Base-by-base conservation (phyloP, 2,888 invertebrate genomes). In the Xanthorhoe spadicearia region DNA sequence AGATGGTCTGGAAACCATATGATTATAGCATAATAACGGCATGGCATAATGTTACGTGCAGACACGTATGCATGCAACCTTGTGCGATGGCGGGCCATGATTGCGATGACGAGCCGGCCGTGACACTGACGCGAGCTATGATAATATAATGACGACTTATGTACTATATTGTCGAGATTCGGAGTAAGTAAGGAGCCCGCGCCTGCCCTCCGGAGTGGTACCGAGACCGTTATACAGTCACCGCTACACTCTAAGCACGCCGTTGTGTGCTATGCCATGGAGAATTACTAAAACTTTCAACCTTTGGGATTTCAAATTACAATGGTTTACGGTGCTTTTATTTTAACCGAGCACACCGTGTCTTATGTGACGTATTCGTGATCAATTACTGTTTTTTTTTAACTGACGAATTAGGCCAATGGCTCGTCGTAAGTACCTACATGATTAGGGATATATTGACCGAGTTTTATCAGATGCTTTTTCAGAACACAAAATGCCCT, bases 141-240 rank as follows among this genome's bases (percentile, higher is more conserved):
- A 85, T 90, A 86, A 88, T 87, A 85, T 90, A 86, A 88, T 87
- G 83, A 85, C 81, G 82, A 79, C 82, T 86, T 83, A 77, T 80
- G 75, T 80, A 77, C 79, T 78, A 77, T 78, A 77, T 75, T 78
- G 78, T 79, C 68, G 75, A 75, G 82, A 80, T 86, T 85, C 77
- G 81, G 80, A 74, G 79, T 77, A 79, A 82, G 83, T 81, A 78
- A 74, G 77, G 74, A 80, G 79, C 71, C 72, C 73, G 75, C 73
- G 77, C 74, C 74, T 83, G 85, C 87, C 86, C 88, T 89, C 82
- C 69, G 79, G 82, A 83, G 81, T 79, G 81, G 86, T 87, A 87
- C 85, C 57, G 74, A 69, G 83, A 90, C 92, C 91, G 92, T 91
- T 91, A 91, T 83, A 80, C 88, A 86, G 89, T 89, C 89, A 88